Conservation (phyloP, 1,140 invertebrate species). For the Pseudomyrmex dendroicus region DNA sequence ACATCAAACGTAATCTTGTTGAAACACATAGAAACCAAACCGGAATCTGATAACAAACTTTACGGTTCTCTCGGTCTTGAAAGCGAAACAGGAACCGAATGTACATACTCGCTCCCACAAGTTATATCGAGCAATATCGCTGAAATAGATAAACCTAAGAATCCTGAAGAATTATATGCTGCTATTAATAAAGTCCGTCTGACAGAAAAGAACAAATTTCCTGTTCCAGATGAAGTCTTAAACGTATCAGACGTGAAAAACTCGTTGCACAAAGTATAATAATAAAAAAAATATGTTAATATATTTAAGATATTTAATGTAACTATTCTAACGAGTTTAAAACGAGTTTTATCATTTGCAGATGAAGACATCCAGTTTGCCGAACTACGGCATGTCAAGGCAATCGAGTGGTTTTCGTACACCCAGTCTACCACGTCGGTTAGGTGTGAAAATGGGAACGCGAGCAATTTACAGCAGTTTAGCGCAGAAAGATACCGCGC, state of each 20-base stretch:
- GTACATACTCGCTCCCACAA: conserved; percentile 79
- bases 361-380: conserved; percentile 82
- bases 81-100: conserved; percentile 68
- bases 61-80: conserved; percentile 77
- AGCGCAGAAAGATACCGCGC: conserved; percentile 76
- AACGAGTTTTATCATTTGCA: conserved; percentile 53
- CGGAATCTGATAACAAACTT: conserved; percentile 58
- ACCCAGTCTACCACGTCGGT: conserved; percentile 86
- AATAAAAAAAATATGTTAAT: background rate
- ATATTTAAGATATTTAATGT: background rate
- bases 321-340: background rate
- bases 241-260: conserved; percentile 77
- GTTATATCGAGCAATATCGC: conserved; percentile 76
- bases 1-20: conserved; percentile 34
- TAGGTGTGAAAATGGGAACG: conserved; percentile 90
- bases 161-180: conserved; percentile 82
- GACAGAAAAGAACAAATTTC: conserved; percentile 76
- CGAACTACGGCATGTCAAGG: conserved; percentile 79
- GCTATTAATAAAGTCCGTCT: conserved; percentile 82
- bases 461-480: conserved; percentile 86
- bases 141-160: conserved; percentile 71
- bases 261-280: conserved; percentile 71
- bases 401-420: conserved; percentile 79
- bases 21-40: conserved; percentile 52
- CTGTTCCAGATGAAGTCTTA: conserved; percentile 80